Conservation (phyloP, 2,797 vertebrate genomes). For the Malurus leucopterus region DNA sequence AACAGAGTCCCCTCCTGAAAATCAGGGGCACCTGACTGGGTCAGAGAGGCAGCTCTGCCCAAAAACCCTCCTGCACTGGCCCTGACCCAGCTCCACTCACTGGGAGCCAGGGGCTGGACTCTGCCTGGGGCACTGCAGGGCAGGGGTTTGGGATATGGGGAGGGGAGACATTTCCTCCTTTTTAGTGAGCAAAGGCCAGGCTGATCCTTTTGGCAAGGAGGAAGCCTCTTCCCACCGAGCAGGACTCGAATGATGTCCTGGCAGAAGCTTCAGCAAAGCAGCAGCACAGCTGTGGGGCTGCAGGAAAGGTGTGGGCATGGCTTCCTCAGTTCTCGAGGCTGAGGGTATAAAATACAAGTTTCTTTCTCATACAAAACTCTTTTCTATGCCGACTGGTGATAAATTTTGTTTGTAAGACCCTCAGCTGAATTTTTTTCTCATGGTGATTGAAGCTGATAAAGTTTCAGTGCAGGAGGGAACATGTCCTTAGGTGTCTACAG, state of each 20-base stretch:
- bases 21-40: not conserved
- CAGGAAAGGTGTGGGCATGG: not conserved
- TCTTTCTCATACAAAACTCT: not conserved
- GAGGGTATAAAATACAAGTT: not conserved
- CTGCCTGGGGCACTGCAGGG: not conserved
- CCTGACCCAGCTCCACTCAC: rapidly evolving
- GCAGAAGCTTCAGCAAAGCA: not conserved
- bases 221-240: not conserved
- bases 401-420: not conserved
- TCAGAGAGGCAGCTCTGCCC: not conserved
- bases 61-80: not conserved
- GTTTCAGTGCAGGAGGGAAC: not conserved
- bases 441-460: not conserved
- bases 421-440: not conserved
- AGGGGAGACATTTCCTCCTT: too few species aligned
- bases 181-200: not conserved
- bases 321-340: not conserved
- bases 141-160: not conserved
- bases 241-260: not conserved
- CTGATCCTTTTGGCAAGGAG: not conserved
- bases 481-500: not conserved
- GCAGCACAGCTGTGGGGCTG: not conserved
- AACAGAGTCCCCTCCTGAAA: not conserved
- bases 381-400: rapidly evolving
- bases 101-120: not conserved